These are phyloP conservation scores for Porites cylindrica DNA, from an alignment of 92 coral and sea anemone species.

Conservation along the genomic window DNA sequence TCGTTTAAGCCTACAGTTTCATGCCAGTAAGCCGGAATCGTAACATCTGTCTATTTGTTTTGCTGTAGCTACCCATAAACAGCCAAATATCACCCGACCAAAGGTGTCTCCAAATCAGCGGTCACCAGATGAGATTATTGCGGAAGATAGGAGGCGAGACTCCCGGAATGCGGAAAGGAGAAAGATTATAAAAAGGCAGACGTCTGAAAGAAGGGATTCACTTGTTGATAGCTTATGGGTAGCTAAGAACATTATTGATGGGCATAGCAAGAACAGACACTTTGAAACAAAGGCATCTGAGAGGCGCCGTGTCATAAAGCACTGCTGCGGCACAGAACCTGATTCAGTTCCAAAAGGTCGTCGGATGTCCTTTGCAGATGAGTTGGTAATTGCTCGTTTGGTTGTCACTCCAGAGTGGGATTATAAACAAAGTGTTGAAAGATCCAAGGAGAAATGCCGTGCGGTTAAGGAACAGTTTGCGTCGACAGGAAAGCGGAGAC, in stretches of 20 bases:
- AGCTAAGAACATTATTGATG: slow-evolving; percentile 5
- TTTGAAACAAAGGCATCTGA: slow-evolving; percentile 30
- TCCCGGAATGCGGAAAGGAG: slow-evolving; percentile 30
- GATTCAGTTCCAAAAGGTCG: not conserved
- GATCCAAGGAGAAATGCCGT: slow-evolving; percentile 20
- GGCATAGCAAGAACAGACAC: slow-evolving; percentile 1
- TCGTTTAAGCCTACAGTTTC: too few species aligned
- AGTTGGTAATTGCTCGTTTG: not conserved
- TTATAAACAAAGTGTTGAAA: slow-evolving; percentile 1
- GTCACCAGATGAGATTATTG: not conserved
- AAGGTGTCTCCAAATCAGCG: not conserved
- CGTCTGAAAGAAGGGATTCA: not conserved
- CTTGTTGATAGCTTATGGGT: slow-evolving; percentile 13
- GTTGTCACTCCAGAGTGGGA: slow-evolving; percentile 21
- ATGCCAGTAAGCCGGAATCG: too few species aligned
- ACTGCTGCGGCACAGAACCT: not conserved
- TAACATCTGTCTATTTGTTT: not conserved
- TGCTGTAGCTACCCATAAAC: not conserved
- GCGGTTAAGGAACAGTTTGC: not conserved
- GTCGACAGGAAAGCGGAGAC: slow-evolving; percentile 1
- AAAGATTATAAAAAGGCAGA: slow-evolving; percentile 15
- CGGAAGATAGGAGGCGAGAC: slow-evolving; percentile 18
- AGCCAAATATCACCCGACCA: not conserved
- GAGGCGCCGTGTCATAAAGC: slow-evolving; percentile 19
- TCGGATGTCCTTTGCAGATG: slow-evolving; percentile 12